Evolutionary conservation across 2,888 invertebrate species (phyloP).

Genomic region (Drosophila peninsularis): DNA sequence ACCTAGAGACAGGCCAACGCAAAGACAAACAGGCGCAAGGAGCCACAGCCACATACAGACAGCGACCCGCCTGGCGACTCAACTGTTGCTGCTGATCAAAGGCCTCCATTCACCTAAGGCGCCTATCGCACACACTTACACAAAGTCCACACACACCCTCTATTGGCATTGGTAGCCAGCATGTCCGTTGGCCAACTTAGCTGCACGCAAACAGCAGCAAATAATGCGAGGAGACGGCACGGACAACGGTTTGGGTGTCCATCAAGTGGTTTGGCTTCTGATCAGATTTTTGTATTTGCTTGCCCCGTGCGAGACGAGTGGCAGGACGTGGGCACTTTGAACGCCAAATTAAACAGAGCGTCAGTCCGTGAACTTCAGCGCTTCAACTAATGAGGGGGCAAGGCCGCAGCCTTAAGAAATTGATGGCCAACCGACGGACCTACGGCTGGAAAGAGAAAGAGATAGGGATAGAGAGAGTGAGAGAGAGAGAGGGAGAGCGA

Average conservation of each 20-base stretch:
- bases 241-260: conserved; percentile 21
- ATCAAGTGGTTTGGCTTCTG: conserved; percentile 53
- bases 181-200: neutral
- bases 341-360: conserved; percentile 70
- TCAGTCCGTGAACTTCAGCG: conserved; percentile 52
- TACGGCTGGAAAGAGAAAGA: conserved; percentile 2
- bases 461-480: neutral
- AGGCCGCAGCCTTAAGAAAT: conserved; percentile 50
- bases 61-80: neutral
- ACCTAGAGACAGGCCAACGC: neutral
- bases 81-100: neutral
- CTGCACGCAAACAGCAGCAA: neutral
- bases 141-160: neutral
- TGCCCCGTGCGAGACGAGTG: conserved; percentile 23
- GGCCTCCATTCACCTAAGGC: neutral
- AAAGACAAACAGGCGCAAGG: no score
- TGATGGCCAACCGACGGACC: conserved; percentile 37
- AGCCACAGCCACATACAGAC: neutral
- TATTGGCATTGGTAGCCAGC: neutral
- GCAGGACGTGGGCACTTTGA: conserved; percentile 68
- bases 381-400: conserved; percentile 41
- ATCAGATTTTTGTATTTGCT: conserved; percentile 51
- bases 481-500: neutral
- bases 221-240: neutral
- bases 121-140: neutral